Evolutionary conservation across 2,888 invertebrate genomes (phyloP), one percentile per base, ranked within the genome.

Genomic region (Byasa hedistus): DNA sequence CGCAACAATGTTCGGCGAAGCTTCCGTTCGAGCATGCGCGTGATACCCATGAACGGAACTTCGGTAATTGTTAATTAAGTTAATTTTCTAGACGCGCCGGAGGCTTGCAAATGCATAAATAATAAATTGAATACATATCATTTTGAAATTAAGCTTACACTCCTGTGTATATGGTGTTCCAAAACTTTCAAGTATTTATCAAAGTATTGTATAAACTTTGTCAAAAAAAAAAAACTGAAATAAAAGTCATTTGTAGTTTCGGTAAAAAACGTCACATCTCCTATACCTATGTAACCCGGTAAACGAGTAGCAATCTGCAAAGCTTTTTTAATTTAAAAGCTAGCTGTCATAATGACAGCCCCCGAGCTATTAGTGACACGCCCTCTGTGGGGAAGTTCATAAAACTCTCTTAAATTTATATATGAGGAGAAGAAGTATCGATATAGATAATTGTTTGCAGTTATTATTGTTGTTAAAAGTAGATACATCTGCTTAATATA

Each of bases 341-440:
- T 23, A 23, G 56, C 55, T 62, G 56, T 62, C 39, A 55, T 62
- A 62, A 62, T 62, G 55, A 24, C 62, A 62, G 56, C 36, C 44
- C 23, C 39, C 24, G 44, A 24, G 62, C 62, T 62, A 56, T 62
- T 56, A 62, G 12, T 62, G 36, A 22, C 62, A 17, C 56, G 54
- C 62, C 62, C 62, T 62, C 55, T 36, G 44, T 24, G 62, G 22
- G 62, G 62, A 24, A 62, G 44, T 44, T 62, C 62, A 62, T 62
- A 55, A 55, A 62, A 56, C 22, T 44, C 55, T 62, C 55, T n/a
- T 56, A 36, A 39, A 39, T 61, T 61, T 55, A 5, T 54, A 61
- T 54, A 39, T 10, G n/a, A 12, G 23, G 24, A 27, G 44, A 15
- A 36, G 19, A 62, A 55, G 39, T 24, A 55, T 62, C 62, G 55